A percentile compares a stretch with the other conserved stretches of the same genome.
These are phyloP conservation scores for Trinectes maculatus DNA, from an alignment of 2,113 vertebrate genomes.

Conservation along the genomic window DNA sequence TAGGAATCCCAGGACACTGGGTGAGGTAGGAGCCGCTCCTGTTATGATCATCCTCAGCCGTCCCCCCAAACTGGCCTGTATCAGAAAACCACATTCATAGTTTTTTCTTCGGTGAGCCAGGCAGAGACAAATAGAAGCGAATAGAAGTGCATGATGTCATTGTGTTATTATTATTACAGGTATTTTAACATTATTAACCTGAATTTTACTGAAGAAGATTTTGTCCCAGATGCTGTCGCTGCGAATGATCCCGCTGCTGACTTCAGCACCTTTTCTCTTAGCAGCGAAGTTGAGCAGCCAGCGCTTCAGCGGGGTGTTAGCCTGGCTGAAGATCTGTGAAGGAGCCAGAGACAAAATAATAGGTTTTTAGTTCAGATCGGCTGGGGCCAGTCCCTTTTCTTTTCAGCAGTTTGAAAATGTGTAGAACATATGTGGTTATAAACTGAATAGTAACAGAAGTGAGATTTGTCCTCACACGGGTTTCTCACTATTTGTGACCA, in stretches of 20 bases:
- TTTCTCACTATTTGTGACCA: no score
- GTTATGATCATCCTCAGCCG: conserved; percentile 95
- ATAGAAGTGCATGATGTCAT: not conserved
- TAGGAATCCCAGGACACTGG: conserved; percentile 91
- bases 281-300: conserved; percentile 96
- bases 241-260: conserved; percentile 90
- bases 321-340: conserved; percentile 92
- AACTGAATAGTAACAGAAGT: not conserved
- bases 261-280: conserved; percentile 94
- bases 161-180: not conserved
- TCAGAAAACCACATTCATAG: no score
- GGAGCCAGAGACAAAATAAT: not conserved
- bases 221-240: conserved; percentile 97
- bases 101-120: not conserved
- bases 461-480: not conserved
- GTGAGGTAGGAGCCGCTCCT: conserved; percentile 93
- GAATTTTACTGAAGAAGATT: conserved; percentile 95
- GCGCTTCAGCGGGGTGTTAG: conserved; percentile 90
- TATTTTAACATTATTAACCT: conserved; percentile 76
- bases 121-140: no score
- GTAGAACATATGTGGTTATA: not conserved
- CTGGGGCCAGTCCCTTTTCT: not conserved
- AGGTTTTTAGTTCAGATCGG: not conserved
- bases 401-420: no score
- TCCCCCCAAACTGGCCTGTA: conserved; percentile 91